phyloP scores from a whole-genome alignment of 1,140 invertebrate genomes.

The Lepidostoma basale region DNA sequence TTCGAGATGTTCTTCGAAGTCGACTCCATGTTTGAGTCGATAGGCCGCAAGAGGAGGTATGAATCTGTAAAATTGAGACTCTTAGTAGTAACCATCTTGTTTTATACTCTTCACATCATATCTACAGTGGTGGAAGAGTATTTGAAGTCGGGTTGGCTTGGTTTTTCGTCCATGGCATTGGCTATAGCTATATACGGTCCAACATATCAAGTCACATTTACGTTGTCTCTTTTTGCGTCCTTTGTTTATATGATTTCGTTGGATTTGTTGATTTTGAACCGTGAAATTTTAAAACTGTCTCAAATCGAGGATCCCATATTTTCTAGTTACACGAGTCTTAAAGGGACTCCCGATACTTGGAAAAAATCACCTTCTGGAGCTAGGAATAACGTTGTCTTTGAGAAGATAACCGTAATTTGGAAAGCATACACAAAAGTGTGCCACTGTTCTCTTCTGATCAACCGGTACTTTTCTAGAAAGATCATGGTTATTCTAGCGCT shows the following conservation, averaged over 20 bases:
- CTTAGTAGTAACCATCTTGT: neutral
- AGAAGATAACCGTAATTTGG: neutral
- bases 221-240: neutral
- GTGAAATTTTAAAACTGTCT: neutral
- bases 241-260: neutral
- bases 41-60: neutral
- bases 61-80: neutral
- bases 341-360: too few relatives aligned
- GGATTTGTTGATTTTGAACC: neutral
- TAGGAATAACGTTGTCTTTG: neutral
- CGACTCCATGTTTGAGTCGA: neutral
- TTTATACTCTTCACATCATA: neutral
- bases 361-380: too few relatives aligned
- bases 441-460: neutral
- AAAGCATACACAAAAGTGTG: neutral
- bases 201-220: neutral
- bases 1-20: neutral
- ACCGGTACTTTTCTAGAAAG: neutral
- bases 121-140: neutral
- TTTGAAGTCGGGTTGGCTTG: neutral
- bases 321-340: too few relatives aligned
- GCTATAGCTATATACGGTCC: too few relatives aligned
- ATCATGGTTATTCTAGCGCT: neutral
- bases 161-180: neutral
- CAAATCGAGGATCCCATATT: neutral